Conservation (phyloP, 1,140 invertebrate species). For the Anagrus nilaparvatae region DNA sequence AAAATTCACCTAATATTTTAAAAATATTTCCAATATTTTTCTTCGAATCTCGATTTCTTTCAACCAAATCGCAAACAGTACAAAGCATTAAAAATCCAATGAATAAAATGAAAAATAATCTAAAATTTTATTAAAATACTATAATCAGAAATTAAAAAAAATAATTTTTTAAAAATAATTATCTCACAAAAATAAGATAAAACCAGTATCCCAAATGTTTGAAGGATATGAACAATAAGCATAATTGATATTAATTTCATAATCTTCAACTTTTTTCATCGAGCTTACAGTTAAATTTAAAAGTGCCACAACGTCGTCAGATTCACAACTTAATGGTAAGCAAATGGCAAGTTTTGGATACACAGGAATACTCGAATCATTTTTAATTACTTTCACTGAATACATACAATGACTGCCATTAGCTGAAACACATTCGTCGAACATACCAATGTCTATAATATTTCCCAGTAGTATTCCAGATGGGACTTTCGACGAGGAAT, state of each 20-base stretch:
- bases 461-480: slow-evolving; percentile 25
- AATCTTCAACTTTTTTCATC: neutral
- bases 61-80: neutral
- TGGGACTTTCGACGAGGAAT: slow-evolving; percentile 25
- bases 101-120: neutral
- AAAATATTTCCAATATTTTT: neutral
- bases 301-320: neutral
- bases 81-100: slow-evolving; percentile 2
- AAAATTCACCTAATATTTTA: neutral
- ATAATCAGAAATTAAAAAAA: neutral
- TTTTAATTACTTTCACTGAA: neutral
- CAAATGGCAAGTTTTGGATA: slow-evolving; percentile 7
- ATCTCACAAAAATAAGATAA: no score
- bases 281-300: neutral
- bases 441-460: slow-evolving; percentile 24
- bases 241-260: no score
- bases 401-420: slow-evolving; percentile 8
- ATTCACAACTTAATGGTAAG: slow-evolving; percentile 5
- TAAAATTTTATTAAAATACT: neutral
- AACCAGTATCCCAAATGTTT: no score
- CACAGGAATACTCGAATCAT: neutral
- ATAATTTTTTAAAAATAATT: no score
- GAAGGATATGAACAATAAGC: no score
- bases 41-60: neutral
- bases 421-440: slow-evolving; percentile 23